Conservation (phyloP, 2,113 vertebrate species). For the Hippopotamus amphibius region DNA sequence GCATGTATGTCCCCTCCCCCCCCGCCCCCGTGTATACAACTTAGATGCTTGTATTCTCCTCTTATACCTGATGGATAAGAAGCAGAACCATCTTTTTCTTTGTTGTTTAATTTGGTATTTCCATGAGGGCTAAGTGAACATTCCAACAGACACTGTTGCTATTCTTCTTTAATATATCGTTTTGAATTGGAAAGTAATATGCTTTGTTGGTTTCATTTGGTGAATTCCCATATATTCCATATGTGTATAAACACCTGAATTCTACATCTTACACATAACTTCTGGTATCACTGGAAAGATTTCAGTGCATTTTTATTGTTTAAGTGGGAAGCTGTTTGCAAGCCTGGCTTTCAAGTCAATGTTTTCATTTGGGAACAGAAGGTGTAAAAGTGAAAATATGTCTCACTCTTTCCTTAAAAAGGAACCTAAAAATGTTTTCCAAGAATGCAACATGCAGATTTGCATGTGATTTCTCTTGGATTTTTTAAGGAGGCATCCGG, state of each 20-base stretch:
- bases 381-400: slow-evolving; percentile 73
- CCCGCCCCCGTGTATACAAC: not conserved
- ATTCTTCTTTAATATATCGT: not conserved
- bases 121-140: not conserved
- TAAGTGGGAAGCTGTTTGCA: not conserved
- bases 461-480: not conserved
- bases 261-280: fast-evolving
- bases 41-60: fast-evolving
- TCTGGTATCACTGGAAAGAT: fast-evolving
- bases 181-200: not conserved
- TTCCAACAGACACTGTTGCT: not conserved
- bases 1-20: no score
- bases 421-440: slow-evolving; percentile 43
- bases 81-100: not conserved
- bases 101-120: not conserved
- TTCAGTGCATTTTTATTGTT: not conserved
- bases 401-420: slow-evolving; percentile 50
- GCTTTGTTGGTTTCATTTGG: not conserved
- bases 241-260: not conserved
- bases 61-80: fast-evolving
- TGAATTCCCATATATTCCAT: not conserved
- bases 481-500: not conserved
- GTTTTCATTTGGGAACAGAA: slow-evolving; percentile 72
- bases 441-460: not conserved
- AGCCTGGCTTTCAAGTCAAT: slow-evolving; percentile 45